Conservation (phyloP, 2,797 vertebrate genomes). For the Glyptemys insculpta region DNA sequence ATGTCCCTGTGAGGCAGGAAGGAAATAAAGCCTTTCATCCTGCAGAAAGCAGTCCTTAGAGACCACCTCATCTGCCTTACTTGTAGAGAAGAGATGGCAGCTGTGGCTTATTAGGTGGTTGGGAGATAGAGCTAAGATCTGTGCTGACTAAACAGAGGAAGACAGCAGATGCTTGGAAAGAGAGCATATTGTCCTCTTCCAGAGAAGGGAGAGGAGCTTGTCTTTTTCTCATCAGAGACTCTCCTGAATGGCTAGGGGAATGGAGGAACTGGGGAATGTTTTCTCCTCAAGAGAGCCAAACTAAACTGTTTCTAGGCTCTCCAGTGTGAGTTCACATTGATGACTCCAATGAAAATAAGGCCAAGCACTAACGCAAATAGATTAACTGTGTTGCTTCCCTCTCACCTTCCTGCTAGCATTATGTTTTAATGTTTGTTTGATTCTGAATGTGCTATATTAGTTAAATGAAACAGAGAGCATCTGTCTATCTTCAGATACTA, state of each 20-base stretch:
- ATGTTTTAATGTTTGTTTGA: slow-evolving; percentile 57
- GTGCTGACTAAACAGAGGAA: not conserved
- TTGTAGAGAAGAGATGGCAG: not conserved
- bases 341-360: slow-evolving; percentile 24
- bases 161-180: not conserved
- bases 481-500: slow-evolving; percentile 32
- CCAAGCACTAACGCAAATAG: not conserved
- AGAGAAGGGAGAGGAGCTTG: rapidly evolving
- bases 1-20: not conserved
- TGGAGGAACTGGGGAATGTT: not conserved
- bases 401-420: not conserved
- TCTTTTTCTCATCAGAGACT: not conserved
- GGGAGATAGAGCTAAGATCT: not conserved
- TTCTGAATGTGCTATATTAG: slow-evolving; percentile 49
- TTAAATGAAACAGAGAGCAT: slow-evolving; percentile 67
- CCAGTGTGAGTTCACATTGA: slow-evolving; percentile 4
- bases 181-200: not conserved
- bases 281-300: not conserved
- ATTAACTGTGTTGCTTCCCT: not conserved
- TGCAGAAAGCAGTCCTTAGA: not conserved
- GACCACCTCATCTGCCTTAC: not conserved
- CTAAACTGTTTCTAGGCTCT: slow-evolving; percentile 12
- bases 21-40: not conserved
- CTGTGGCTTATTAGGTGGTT: not conserved
- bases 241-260: not conserved